Evolutionary conservation across 2,888 invertebrate genomes (phyloP).

Genomic region (Machimus atricapillus): DNA sequence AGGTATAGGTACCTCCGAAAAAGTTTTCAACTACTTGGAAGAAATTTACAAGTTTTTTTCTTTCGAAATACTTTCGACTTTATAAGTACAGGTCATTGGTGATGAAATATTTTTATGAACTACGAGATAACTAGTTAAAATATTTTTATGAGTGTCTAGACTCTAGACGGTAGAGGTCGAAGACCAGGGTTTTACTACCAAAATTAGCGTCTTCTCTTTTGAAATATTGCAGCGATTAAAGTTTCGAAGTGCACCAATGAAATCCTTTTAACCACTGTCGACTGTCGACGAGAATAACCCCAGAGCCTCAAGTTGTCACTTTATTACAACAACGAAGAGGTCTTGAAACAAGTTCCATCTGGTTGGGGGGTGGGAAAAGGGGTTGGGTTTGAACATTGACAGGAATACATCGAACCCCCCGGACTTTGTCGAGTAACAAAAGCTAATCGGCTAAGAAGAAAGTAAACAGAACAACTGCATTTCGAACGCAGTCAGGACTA

Average conservation of each 20-base stretch:
- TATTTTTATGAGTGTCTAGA: too few species aligned
- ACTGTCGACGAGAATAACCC: not conserved
- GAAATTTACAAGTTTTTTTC: too few species aligned
- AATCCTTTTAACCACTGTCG: not conserved
- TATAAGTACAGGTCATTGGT: too few species aligned
- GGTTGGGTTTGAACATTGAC: not conserved
- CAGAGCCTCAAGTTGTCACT: not conserved
- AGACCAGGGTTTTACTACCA: not conserved
- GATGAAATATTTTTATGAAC: too few species aligned
- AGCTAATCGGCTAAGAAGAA: slow-evolving; percentile 9
- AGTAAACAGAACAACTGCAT: slow-evolving; percentile 5
- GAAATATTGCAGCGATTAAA: not conserved
- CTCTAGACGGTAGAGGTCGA: too few species aligned
- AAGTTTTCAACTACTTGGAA: too few species aligned
- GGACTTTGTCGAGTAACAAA: not conserved
- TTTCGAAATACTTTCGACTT: too few species aligned
- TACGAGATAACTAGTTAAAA: too few species aligned
- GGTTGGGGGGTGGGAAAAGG: not conserved
- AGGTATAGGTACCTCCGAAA: too few species aligned
- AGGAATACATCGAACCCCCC: not conserved
- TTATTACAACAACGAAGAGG: not conserved
- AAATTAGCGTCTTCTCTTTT: not conserved
- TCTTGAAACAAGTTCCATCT: not conserved
- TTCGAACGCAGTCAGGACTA: not conserved
- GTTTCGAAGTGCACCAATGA: not conserved